Conservation (phyloP, 2,888 invertebrate species). For the Busseola fusca region DNA sequence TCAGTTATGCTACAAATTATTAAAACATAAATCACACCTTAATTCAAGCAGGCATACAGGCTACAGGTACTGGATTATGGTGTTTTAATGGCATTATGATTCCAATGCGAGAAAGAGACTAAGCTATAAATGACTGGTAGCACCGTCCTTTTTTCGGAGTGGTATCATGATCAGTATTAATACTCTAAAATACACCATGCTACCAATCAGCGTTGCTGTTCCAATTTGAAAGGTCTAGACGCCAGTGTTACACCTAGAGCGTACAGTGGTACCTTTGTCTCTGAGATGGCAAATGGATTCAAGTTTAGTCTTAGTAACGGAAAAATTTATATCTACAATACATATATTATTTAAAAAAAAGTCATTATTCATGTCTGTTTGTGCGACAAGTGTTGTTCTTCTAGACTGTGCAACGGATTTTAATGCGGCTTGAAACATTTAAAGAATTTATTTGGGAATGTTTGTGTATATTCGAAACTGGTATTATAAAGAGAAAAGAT, state of each 20-base stretch:
- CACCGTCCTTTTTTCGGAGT: neutral
- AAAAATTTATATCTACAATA: neutral
- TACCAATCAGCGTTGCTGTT: neutral
- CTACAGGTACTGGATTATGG: neutral
- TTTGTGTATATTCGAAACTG: neutral
- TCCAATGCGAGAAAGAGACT: neutral
- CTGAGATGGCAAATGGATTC: neutral
- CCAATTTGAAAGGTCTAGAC: neutral
- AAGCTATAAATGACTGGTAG: no score
- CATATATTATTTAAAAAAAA: neutral
- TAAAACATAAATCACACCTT: neutral
- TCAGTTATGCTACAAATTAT: slow-evolving; percentile 57
- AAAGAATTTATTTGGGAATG: neutral
- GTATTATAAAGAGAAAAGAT: no score
- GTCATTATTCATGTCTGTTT: neutral
- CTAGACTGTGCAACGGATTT: neutral
- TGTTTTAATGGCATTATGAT: neutral
- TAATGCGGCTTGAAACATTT: neutral
- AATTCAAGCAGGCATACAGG: neutral
- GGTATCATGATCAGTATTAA: neutral
- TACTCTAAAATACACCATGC: neutral
- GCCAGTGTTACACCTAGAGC: neutral
- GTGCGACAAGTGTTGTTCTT: neutral
- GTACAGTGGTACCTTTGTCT: neutral
- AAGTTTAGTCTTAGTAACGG: neutral